phyloP scores from a whole-genome alignment of 1,140 invertebrate genomes.

The Ostrea denselamellosa region DNA sequence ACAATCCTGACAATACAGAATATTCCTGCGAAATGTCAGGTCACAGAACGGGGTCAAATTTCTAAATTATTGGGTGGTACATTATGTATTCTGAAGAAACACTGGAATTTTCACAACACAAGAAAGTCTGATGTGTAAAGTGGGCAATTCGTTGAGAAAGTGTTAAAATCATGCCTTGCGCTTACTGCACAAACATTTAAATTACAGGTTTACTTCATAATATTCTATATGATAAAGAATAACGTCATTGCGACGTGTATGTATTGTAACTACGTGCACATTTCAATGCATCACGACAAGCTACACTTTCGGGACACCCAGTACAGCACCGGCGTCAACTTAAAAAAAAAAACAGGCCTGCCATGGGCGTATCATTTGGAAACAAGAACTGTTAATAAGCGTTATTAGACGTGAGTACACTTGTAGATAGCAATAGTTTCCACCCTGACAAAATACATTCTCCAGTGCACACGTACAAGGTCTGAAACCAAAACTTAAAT shows the following conservation, averaged over 20 bases:
- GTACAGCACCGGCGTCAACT: neutral
- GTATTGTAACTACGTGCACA: neutral
- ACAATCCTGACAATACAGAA: neutral
- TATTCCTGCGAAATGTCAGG: slow-evolving; percentile 14
- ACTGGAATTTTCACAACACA: slow-evolving; percentile 23
- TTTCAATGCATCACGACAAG: neutral
- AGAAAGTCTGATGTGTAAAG: neutral
- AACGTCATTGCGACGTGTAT: neutral
- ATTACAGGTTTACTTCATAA: slow-evolving; percentile 32
- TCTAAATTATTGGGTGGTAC: slow-evolving; percentile 37
- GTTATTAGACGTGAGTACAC: too few relatives aligned
- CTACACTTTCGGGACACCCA: neutral
- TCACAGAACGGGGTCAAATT: slow-evolving; percentile 18
- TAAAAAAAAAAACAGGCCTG: neutral
- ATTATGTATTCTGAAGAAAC: slow-evolving; percentile 9
- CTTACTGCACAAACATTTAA: slow-evolving; percentile 6
- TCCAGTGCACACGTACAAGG: too few relatives aligned
- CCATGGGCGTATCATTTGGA: neutral
- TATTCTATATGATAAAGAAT: neutral
- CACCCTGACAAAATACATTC: too few relatives aligned
- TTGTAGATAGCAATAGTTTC: too few relatives aligned
- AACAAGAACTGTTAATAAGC: neutral
- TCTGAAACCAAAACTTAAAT: neutral
- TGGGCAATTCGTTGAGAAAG: neutral
- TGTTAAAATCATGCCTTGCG: slow-evolving; percentile 21